Evolutionary conservation across 2,888 invertebrate species (phyloP), one percentile per base, ranked within the genome.

Genomic region (Augochlorella aurata): DNA sequence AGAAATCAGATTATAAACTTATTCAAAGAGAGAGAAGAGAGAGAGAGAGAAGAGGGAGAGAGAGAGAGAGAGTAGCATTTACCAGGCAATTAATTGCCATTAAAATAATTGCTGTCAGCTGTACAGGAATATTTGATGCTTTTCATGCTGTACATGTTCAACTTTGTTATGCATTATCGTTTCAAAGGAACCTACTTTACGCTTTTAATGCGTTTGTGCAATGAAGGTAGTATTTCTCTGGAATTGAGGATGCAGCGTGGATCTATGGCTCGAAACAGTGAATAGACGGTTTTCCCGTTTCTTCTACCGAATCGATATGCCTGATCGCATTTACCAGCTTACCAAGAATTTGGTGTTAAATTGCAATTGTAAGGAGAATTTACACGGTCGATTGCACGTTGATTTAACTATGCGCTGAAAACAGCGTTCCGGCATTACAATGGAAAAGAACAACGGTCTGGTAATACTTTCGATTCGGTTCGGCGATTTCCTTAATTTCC

Each of bases 331-430:
- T 81, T 75, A 68, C n/a, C 77, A 71, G 66, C n/a, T 70, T 44
- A 77, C 73, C 67, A 82, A 77, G 86, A 86, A 86, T 86, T 61
- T 61, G 61, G 61, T 61, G 61, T 85, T 85, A 86, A 87, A 86
- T 86, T 86, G 87, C 68, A 84, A 63, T 79, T 77, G 54, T 66
- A 74, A 76, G 67, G 68, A 74, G 86, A 87, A 87, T 87, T 81
- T 83, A 79, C 82, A 81, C 81, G 76, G 76, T 47, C 72, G 67
- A 44, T 18, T 67, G 84, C 71, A 66, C 82, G 77, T 38, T 74
- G 75, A 86, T 86, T 84, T 82, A 82, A 81, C 74, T 65, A 38
- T 61, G 29, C 29, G 24, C 29, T 18, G 61, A 61, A 61, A 61
- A 61, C 29, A 29, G 29, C 18, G 61, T 9, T 9, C 29, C 61